Base-by-base conservation (phyloP, 2,797 vertebrate species). In the Sebastiscus albofasciatus region DNA sequence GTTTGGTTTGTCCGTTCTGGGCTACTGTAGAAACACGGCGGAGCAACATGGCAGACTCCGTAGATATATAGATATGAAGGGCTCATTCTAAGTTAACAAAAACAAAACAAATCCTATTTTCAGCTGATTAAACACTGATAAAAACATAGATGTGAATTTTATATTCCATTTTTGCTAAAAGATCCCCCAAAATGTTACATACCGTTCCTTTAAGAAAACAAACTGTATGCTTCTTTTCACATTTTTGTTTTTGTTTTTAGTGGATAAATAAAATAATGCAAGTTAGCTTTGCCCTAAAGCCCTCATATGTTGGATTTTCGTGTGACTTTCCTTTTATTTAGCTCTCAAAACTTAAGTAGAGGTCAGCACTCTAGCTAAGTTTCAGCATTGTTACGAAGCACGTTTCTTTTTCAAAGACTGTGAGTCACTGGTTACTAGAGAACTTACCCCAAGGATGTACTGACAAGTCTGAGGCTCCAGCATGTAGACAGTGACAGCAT, bases 401-500 rank as follows among this genome's bases (percentile, higher is more conserved):
- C 33, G 11, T 16, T n/a, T 62, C 36, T 20, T 42, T 76, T 39
- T 16, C 8, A 18, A 29, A 29, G 24, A 29, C 24, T 67, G 52
- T 62, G 31, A 65, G 66, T 76, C 33, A 2, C 2, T 61, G 33
- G 31, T 74, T 42, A 65, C 31, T 42, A 18, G 58, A 54, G 9
- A 76, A 83, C 98, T 68, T 93, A 99, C 99, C 96, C 98, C 98
- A 8, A 99, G 98, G 86, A 99, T 96, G 89, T 99, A 99, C 27
- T 99, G 98, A 93, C 99, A 99, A 49, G 97, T 97, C 67, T 99
- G 98, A 90, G 98, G 99, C 86, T 99, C 99, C 83, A 99, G 90
- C 97, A 99, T 99, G 88, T 99, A 99, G 60, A 99, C 96, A 39
- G 98, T 99, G 77, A 99, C 99, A 13, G 99, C 98, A 0, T 99